Evolutionary conservation across 2,113 vertebrate species (phyloP), one percentile per base, ranked within the genome.

Genomic region (Meriones unguiculatus): DNA sequence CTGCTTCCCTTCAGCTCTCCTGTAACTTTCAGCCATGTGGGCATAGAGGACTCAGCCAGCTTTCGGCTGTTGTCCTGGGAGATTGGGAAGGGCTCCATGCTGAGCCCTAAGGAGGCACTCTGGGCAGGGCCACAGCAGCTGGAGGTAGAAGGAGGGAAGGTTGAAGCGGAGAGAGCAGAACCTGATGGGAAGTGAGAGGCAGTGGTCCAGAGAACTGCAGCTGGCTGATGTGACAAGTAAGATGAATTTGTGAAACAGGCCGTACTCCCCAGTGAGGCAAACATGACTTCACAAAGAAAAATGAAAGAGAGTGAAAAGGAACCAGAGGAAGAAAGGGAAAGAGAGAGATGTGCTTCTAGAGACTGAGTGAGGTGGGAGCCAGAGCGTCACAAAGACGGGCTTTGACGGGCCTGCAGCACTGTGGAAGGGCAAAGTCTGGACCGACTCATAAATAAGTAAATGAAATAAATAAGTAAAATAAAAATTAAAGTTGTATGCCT

Each of bases 171-270:
- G 76, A 57, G 17, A 78, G 46, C 64, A 0, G 41, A 0, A 0
- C 41, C 92, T n/a, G 1, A 0, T 5, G 65, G 95, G 93, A 41
- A 46, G 11, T 0, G 0, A 25, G 52, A 87, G 24, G 85, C 87
- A 35, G 87, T 11, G 95, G 87, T 91, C 78, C 92, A 80, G 89
- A 89, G 84, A 91, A 46, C 17, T 1, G 1, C 0, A 2, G 77
- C 93, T 35, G 78, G 80, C 90, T 41, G 6, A 72, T 24, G 70
- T 90, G 93, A 94, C 96, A 97, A 70, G 90, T 46, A 93, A 92
- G 94, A 97, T 95, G 81, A 81, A 97, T 95, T 30, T 95, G 96
- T 46, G 70, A 59, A 86, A 77, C 54, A 38, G 0, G 18, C 78
- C 0, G 0, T 2, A 28, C 9, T 90, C 81, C 93, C 76, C 69